These are phyloP conservation scores for Platanista minor DNA, from an alignment of 2,113 vertebrate genomes.

Conservation along the genomic window DNA sequence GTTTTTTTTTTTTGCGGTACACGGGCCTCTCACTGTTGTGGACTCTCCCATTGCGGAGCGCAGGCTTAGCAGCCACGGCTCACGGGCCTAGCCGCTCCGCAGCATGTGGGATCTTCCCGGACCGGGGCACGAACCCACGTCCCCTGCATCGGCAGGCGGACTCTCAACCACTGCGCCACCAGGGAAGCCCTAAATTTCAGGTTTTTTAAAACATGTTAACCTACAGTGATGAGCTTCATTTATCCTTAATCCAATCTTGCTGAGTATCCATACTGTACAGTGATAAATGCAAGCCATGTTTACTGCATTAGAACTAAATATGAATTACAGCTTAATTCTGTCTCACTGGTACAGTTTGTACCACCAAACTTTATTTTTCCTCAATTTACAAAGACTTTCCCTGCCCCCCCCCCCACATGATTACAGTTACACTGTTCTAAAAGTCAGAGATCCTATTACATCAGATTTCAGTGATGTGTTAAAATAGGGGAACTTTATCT, in stretches of 20 bases:
- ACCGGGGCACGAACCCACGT: no score
- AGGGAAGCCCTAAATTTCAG: neutral
- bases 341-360: neutral
- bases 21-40: no score
- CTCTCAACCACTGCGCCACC: no score
- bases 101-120: no score
- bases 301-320: neutral
- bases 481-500: neutral
- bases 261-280: neutral
- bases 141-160: no score
- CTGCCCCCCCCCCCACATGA: no score
- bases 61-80: no score
- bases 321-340: neutral
- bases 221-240: neutral
- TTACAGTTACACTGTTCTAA: neutral
- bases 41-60: no score
- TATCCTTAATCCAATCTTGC: neutral
- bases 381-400: neutral
- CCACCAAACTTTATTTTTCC: neutral
- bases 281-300: neutral
- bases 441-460: neutral
- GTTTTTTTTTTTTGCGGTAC: no score
- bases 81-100: no score
- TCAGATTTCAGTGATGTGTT: conserved; percentile 14
- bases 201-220: neutral